Evolutionary conservation across 37 sponge, comb jelly and placozoan genomes (phyloP), one percentile per base, ranked within the genome.

Genomic region (Spongilla lacustris): DNA sequence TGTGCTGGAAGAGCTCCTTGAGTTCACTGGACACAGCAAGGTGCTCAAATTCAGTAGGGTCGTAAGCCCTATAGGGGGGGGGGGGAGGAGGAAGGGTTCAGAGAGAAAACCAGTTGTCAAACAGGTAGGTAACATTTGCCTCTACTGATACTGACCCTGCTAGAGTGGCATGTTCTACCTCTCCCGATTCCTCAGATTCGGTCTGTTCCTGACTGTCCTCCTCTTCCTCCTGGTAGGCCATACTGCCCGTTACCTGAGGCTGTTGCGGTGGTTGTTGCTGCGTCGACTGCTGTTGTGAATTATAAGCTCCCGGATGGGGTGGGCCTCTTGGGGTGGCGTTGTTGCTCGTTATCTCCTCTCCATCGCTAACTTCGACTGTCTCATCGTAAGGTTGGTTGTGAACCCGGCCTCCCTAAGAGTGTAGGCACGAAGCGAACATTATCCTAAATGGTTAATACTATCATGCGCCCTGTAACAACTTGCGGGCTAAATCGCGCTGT

Each of bases 321-420:
- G 32, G 67, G 24, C 50, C 91, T 25, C 81, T 31, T 4, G 96
- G 93, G 29, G 89, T 90, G 31, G 89, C 79, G 37, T 83, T 81
- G 66, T 71, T 81, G 58, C 92, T 92, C 36, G 93, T 71, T 50
- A 96, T 69, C 71, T 98, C 98, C 71, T 98, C 98, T 41, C 91
- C 89, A 77, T 98, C 98, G 73, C 97, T 98, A 28, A 98, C 93
- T 33, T 96, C 97, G 31, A 98, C 89, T 26, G 85, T 85, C 85
- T 98, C 98, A 84, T 98, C 98, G 77, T 98, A 98, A 12, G 93
- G 98, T 70, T 96, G 96, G 81, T 98, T 98, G 32, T 91, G 83
- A 22, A 98, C 89, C 30, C 91, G 38, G 4, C 81, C 66, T 10
- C 30, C 68, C 83, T 29, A 85, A 50, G 35, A 58, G 32, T 17